Evolutionary conservation across 2,888 invertebrate species (phyloP), one percentile per base, ranked within the genome.

Genomic region (Hydroisotoma schaefferi): DNA sequence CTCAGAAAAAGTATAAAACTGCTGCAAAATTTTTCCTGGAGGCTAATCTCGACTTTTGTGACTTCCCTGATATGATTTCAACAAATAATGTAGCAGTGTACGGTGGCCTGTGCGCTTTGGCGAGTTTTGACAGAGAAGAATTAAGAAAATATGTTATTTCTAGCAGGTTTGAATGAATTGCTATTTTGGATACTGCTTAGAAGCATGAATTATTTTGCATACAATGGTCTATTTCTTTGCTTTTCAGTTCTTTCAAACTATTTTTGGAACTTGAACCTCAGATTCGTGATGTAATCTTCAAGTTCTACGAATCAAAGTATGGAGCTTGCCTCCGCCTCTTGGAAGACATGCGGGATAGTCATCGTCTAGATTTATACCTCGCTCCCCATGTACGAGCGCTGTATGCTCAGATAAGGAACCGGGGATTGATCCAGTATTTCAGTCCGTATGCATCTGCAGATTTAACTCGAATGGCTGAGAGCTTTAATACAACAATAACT

Each of bases 261-360:
- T 97, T 99, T 77, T 80, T 99, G 75, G 99, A 99, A 80, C 82
- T 97, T 75, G 99, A 99, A 77, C 98, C 98, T 51, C 94, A 94
- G 77, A 81, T 99, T 73, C 84, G 98, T 74, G 98, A 99, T 79
- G 94, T 98, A 72, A 90, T 98, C 74, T 90, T 94, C 79, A 94
- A 94, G 81, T 99, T 99, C 80, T 94, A 97, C 78, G 94, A 95
- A 80, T 97, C 95, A 29, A 95, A 94, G 78, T 99, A 99, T 80
- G 95, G 93, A 55, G 89, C 89, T 29, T 98, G 97, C 78, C 83
- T 98, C 75, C 93, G 89, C 77, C 80, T 94, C 73, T 80, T 98
- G 70, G 93, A 94, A 76, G 94, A 95, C 78, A 91, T 97, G 74
- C 90, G 80, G 78, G 94, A 97, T 79, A 94, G 93, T 80, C 83